phyloP scores from a whole-genome alignment of 2,797 vertebrate species.

The Parotocinclus haroldoi region DNA sequence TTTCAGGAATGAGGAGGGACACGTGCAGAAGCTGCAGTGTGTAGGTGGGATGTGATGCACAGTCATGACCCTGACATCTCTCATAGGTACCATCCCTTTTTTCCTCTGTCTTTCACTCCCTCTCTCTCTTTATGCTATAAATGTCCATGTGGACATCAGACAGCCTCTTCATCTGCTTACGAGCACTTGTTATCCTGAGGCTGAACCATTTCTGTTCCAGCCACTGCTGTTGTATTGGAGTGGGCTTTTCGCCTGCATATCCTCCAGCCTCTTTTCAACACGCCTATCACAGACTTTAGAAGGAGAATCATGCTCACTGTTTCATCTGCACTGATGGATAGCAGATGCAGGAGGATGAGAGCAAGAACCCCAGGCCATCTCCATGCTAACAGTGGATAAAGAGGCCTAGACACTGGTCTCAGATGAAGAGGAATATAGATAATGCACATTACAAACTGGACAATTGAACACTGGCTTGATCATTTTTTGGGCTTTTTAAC shows the following conservation, averaged over 20 bases:
- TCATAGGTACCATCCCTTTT: slow-evolving; percentile 37
- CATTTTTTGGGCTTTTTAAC: too few species aligned
- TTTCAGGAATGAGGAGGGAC: slow-evolving; percentile 36
- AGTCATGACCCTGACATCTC: slow-evolving; percentile 44
- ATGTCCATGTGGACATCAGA: slow-evolving; percentile 51
- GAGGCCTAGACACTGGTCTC: slow-evolving; percentile 37
- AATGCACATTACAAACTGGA: slow-evolving; percentile 22
- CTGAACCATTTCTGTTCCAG: slow-evolving; percentile 38
- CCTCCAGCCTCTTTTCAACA: slow-evolving; percentile 42
- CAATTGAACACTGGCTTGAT: slow-evolving; percentile 1
- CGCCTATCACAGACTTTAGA: slow-evolving; percentile 50
- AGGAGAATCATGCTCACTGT: slow-evolving; percentile 40
- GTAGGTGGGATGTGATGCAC: slow-evolving; percentile 43
- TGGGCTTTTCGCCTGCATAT: slow-evolving; percentile 32
- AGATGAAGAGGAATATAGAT: slow-evolving; percentile 38
- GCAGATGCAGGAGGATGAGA: slow-evolving; percentile 30
- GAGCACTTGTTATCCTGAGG: slow-evolving; percentile 51
- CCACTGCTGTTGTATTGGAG: slow-evolving; percentile 30
- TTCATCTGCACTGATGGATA: slow-evolving; percentile 43
- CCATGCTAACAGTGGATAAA: slow-evolving; percentile 44
- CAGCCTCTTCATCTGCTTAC: slow-evolving; percentile 50
- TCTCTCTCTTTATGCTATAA: slow-evolving; percentile 38
- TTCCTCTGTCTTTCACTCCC: slow-evolving; percentile 14
- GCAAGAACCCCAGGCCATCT: slow-evolving; percentile 45
- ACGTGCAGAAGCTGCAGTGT: slow-evolving; percentile 34